Evolutionary conservation across 30 jellyfish, hydroid and myxozoan species (phyloP).

Genomic region (Turritopsis rubra): DNA sequence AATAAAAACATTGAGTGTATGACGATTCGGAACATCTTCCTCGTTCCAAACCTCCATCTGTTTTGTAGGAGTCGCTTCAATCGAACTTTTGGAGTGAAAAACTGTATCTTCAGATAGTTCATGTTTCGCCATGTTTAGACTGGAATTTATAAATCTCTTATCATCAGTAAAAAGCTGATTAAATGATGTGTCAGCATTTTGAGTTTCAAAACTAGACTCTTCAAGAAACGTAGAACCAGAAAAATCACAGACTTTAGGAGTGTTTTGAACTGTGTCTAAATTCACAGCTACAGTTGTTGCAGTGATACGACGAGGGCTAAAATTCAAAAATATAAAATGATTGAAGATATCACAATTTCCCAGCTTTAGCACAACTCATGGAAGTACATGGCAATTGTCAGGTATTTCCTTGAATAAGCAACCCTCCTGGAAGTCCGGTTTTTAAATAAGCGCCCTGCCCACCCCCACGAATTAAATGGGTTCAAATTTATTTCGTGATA

Average conservation of each 20-base stretch:
- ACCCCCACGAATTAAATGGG: too few relatives aligned
- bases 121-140: slow-evolving; percentile 14
- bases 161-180: slow-evolving; percentile 26
- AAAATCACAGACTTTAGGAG: slow-evolving; percentile 13
- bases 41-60: neutral
- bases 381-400: too few relatives aligned
- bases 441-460: too few relatives aligned
- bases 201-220: slow-evolving; percentile 19
- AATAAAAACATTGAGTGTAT: slow-evolving; percentile 23
- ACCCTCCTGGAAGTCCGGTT: too few relatives aligned
- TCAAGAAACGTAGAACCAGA: slow-evolving; percentile 20
- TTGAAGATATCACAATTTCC: too few relatives aligned
- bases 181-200: slow-evolving; percentile 20
- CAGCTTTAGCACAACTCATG: too few relatives aligned
- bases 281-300: slow-evolving; percentile 66
- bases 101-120: slow-evolving; percentile 1
- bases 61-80: neutral
- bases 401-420: too few relatives aligned
- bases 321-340: too few relatives aligned
- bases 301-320: slow-evolving; percentile 60
- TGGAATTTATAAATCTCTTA: neutral
- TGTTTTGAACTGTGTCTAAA: slow-evolving; percentile 13
- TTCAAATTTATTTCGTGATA: too few relatives aligned
- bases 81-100: neutral
- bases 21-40: slow-evolving; percentile 25